A percentile compares a stretch with the other conserved stretches of the same genome.
Conservation (phyloP, 1,140 invertebrate species). For the Chlorops oryzae region DNA sequence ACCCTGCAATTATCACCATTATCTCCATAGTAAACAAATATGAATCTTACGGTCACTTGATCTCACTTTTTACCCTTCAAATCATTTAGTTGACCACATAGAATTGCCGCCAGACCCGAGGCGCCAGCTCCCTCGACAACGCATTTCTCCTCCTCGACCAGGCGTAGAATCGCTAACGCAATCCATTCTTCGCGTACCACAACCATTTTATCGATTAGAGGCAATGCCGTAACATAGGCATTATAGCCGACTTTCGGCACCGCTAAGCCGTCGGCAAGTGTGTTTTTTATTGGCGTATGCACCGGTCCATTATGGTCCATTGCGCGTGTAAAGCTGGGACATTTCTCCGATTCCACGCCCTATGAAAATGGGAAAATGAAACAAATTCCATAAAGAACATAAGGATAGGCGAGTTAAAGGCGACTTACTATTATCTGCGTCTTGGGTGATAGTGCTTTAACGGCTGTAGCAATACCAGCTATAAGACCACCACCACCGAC, state of each 20-base stretch:
- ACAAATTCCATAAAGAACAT: not conserved
- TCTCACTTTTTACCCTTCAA: slow-evolving; percentile 76
- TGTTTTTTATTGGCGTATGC: slow-evolving; percentile 63
- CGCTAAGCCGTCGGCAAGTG: slow-evolving; percentile 85
- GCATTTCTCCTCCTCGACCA: slow-evolving; percentile 86
- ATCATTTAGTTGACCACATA: slow-evolving; percentile 76
- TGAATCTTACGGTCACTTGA: fast-evolving
- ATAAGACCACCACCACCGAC: slow-evolving; percentile 86
- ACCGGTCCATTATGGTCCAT: slow-evolving; percentile 65
- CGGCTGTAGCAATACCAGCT: slow-evolving; percentile 77
- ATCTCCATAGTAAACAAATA: too few species aligned
- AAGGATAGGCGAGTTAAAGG: not conserved
- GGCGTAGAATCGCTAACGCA: slow-evolving; percentile 77
- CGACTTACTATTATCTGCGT: slow-evolving; percentile 64
- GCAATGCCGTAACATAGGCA: slow-evolving; percentile 70
- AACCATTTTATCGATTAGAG: slow-evolving; percentile 78
- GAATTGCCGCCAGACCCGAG: slow-evolving; percentile 76
- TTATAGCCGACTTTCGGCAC: slow-evolving; percentile 87
- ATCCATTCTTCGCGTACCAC: slow-evolving; percentile 80
- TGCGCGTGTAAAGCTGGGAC: slow-evolving; percentile 74
- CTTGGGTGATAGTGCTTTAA: slow-evolving; percentile 77
- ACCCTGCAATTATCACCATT: slow-evolving; percentile 52
- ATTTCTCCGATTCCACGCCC: slow-evolving; percentile 88
- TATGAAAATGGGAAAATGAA: slow-evolving; percentile 38
- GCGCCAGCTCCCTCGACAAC: slow-evolving; percentile 92